Evolutionary conservation across 2,113 vertebrate genomes (phyloP).

Genomic region (Tachysurus fulvidraco): DNA sequence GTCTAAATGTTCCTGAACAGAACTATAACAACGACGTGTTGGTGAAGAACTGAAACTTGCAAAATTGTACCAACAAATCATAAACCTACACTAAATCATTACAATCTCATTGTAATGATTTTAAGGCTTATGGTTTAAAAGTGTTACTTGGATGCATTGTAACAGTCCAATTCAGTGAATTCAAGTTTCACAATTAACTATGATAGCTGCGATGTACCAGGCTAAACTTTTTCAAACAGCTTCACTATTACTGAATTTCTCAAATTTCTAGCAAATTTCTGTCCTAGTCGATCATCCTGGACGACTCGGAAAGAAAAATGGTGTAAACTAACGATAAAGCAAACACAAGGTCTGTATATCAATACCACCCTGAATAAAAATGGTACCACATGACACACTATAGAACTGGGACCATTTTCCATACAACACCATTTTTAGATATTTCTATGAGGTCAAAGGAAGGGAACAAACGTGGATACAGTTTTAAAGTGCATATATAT

Average conservation of each 20-base stretch:
- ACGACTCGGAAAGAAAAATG: background rate
- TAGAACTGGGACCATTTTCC: slow-evolving; percentile 36
- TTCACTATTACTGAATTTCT: slow-evolving; percentile 14
- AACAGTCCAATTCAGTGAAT: slow-evolving; percentile 58
- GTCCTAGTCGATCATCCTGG: background rate
- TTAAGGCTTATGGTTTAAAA: slow-evolving; percentile 71
- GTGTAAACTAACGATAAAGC: slow-evolving; percentile 36
- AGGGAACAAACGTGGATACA: slow-evolving; percentile 39
- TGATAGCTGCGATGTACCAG: slow-evolving; percentile 45
- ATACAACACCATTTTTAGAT: slow-evolving; percentile 31
- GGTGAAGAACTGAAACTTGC: slow-evolving; percentile 32
- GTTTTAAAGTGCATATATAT: slow-evolving; percentile 49
- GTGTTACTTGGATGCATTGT: slow-evolving; percentile 47
- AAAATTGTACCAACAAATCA: slow-evolving; percentile 37
- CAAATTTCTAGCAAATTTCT: background rate
- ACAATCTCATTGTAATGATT: slow-evolving; percentile 51
- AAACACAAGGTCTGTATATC: slow-evolving; percentile 29
- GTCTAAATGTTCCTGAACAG: slow-evolving; percentile 26
- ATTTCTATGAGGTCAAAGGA: slow-evolving; percentile 39
- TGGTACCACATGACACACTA: slow-evolving; percentile 27
- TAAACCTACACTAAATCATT: slow-evolving; percentile 54
- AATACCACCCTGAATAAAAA: slow-evolving; percentile 38
- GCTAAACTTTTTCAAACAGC: slow-evolving; percentile 37
- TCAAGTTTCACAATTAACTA: slow-evolving; percentile 50
- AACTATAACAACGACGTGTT: slow-evolving; percentile 16